These are phyloP conservation scores for Plectus sambesii DNA, from an alignment of 1,140 invertebrate genomes.

Conservation along the genomic window DNA sequence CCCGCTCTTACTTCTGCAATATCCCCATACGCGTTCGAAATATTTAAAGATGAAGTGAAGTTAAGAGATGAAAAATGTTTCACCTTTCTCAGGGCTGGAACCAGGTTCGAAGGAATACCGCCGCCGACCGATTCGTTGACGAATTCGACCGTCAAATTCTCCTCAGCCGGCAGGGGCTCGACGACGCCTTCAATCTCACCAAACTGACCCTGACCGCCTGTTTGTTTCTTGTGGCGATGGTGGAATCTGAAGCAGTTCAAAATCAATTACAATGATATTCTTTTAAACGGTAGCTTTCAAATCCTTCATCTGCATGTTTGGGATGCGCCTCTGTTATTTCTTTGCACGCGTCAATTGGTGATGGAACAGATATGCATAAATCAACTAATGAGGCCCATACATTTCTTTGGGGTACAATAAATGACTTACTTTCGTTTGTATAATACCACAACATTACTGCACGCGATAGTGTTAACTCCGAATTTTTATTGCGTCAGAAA, in stretches of 20 bases:
- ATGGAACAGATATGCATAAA: too few species aligned
- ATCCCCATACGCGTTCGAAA: too few species aligned
- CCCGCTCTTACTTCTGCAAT: too few species aligned
- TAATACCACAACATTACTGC: too few species aligned
- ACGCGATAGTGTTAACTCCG: too few species aligned
- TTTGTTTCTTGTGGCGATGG: slow-evolving; percentile 93
- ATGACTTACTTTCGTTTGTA: too few species aligned
- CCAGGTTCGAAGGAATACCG: slow-evolving; percentile 81
- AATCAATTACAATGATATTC: slow-evolving; percentile 63
- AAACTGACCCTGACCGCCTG: slow-evolving; percentile 88
- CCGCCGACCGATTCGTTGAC: slow-evolving; percentile 80
- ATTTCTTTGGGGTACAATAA: too few species aligned
- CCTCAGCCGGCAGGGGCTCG: slow-evolving; percentile 52
- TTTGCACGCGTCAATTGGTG: too few species aligned
- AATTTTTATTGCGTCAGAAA: background rate
- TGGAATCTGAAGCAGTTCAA: slow-evolving; percentile 76
- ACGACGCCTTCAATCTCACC: slow-evolving; percentile 75
- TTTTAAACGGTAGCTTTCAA: slow-evolving; percentile 19
- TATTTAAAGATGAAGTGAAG: too few species aligned
- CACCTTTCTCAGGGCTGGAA: slow-evolving; percentile 76
- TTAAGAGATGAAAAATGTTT: slow-evolving; percentile 12
- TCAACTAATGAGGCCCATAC: too few species aligned
- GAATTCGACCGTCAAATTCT: slow-evolving; percentile 61
- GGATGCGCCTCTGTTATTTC: too few species aligned
- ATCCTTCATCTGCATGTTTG: background rate